Evolutionary conservation across 2,797 vertebrate species (phyloP).

Genomic region (Poeciliopsis infans): DNA sequence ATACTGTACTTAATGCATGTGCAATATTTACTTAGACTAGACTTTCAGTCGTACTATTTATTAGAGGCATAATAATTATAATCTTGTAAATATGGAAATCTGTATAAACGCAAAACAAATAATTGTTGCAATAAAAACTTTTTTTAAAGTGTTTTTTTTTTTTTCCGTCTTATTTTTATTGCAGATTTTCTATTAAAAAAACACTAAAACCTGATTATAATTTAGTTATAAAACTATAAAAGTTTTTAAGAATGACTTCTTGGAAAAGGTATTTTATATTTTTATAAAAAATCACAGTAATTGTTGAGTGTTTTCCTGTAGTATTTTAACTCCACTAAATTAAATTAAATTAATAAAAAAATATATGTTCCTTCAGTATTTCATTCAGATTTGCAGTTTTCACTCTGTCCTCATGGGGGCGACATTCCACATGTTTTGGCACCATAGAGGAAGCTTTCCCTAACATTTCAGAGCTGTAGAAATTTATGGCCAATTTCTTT

Average conservation of each 20-base stretch:
- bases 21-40: conserved; percentile 77
- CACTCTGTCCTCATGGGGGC: too few relatives aligned
- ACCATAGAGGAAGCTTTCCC: not conserved
- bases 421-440: too few relatives aligned
- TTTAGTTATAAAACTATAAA: not conserved
- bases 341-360: too few relatives aligned
- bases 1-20: conserved; percentile 85
- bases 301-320: not conserved
- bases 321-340: not conserved
- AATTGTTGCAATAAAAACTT: conserved; percentile 92
- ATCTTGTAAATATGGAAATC: conserved; percentile 90
- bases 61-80: conserved; percentile 64
- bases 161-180: conserved; percentile 18
- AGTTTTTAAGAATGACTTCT: not conserved
- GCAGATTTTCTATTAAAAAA: not conserved
- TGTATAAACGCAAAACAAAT: conserved; percentile 89
- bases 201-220: not conserved
- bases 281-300: not conserved
- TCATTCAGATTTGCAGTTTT: too few relatives aligned
- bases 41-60: conserved; percentile 75
- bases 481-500: not conserved
- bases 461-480: not conserved
- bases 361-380: too few relatives aligned
- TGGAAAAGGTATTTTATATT: not conserved
- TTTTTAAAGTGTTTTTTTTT: conserved; percentile 36